Conservation (phyloP, 1,140 invertebrate genomes). For the Heliothis subflexa region DNA sequence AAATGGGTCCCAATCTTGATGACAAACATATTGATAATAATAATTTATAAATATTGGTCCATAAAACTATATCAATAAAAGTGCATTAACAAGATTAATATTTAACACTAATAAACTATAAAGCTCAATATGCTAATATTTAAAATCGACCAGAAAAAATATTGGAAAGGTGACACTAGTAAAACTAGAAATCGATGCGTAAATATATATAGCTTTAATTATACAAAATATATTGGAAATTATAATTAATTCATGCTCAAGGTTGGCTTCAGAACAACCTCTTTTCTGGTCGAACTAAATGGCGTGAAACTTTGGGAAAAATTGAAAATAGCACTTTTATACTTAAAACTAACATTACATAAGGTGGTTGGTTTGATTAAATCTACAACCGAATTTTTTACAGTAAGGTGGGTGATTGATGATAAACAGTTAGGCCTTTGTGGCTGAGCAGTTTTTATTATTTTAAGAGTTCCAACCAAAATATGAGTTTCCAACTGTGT, state of each 20-base stretch:
- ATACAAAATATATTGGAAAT: no score
- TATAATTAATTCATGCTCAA: no score
- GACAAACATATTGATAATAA: conserved; percentile 41
- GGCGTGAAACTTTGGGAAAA: conserved; percentile 23
- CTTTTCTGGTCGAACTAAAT: conserved; percentile 28
- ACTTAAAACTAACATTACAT: conserved; percentile 3
- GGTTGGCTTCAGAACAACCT: neutral
- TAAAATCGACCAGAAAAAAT: conserved; percentile 42
- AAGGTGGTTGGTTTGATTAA: conserved; percentile 5
- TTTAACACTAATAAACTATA: conserved; percentile 50
- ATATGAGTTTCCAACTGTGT: neutral
- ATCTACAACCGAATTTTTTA: conserved; percentile 1
- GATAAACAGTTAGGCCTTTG: conserved; percentile 2
- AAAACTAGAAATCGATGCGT: no score
- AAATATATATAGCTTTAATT: no score
- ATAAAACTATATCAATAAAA: conserved; percentile 59
- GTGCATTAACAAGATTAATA: conserved; percentile 60
- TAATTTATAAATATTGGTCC: conserved; percentile 58
- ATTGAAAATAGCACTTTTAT: conserved; percentile 34
- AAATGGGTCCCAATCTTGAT: conserved; percentile 33
- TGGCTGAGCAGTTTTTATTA: neutral
- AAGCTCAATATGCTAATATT: conserved; percentile 49
- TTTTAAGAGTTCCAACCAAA: neutral
- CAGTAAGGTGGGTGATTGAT: neutral
- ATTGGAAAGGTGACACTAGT: no score